Base-by-base conservation (phyloP, 2,888 invertebrate species). In the Hoplodrina blanda region DNA sequence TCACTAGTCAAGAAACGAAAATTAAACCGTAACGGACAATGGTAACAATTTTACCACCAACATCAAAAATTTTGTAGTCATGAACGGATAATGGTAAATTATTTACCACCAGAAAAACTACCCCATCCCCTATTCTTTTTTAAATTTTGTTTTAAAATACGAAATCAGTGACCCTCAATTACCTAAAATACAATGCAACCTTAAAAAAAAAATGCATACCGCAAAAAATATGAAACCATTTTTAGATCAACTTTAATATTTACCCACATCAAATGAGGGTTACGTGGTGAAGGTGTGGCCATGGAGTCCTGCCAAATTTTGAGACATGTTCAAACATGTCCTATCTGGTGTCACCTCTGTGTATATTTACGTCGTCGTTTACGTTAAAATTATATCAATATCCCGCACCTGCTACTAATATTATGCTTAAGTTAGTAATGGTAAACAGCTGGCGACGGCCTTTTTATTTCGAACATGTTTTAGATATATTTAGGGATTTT, bases 301-400 rank as follows among this genome's bases (percentile, higher is more conserved):
- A 65, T 80, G 69, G 83, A 75, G 55, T 64, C 53, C 68, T 82
- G 78, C 82, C 80, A 79, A 73, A 82, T 78, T 82, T 57, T 74
- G 67, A 69, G 75, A 67, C 69, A 53, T 63, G 66, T 66, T 64
- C 63, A 71, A 68, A 80, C 68, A 75, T 69, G 54, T 71, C 19
- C 56, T 67, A n/a, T 30, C 19, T 20, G 50, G 46, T 68, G 62
- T 52, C 66, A 73, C 65, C 63, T 64, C 57, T 64, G 37, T n/a
- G 55, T 65, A 19, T 62, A 63, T 73, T 66, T 71, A 78, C 55
- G 55, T 60, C 41, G 53, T 52, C 57, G 62, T 53, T 71, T 59
- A 63, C 62, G 62, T 73, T 79, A 80, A 82, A 84, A 75, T 73
- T 79, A 75, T 79, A 71, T 80, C 85, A 83, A 83, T 83, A 77